These are phyloP conservation scores for Coboldia fuscipes DNA, from an alignment of 1,140 invertebrate genomes.

Conservation along the genomic window DNA sequence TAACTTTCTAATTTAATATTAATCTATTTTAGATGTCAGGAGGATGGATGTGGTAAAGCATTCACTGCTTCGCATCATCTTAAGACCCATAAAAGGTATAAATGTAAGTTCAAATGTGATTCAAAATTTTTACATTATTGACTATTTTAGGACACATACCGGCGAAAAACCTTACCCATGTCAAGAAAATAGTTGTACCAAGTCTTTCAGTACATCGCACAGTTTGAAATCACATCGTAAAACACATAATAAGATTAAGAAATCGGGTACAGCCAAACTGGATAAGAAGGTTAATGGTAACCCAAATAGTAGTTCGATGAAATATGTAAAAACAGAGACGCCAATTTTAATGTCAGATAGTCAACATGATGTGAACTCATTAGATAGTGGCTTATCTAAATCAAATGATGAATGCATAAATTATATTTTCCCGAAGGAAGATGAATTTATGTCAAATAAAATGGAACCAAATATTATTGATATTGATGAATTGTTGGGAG, in stretches of 20 bases:
- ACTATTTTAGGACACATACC: conserved; percentile 24
- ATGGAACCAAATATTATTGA: no score
- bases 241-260: conserved; percentile 25
- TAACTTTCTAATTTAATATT: conserved; percentile 4
- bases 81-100: conserved; percentile 46
- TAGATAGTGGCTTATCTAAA: no score
- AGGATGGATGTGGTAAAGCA: conserved; percentile 69
- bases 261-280: background rate
- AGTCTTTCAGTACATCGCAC: conserved; percentile 59
- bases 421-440: no score
- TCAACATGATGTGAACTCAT: no score
- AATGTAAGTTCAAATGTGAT: conserved; percentile 5
- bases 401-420: no score
- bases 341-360: no score
- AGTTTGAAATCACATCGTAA: conserved; percentile 59
- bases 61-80: conserved; percentile 88
- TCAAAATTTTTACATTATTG: background rate
- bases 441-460: no score
- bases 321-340: no score
- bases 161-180: conserved; percentile 64
- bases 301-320: no score
- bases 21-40: conserved; percentile 37
- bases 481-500: no score
- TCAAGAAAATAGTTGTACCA: conserved; percentile 42
- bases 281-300: no score